Percentiles rank a stretch among this genome's conserved stretches.
Conservation (phyloP, 2,797 vertebrate species). For the Eulemur mongoz region DNA sequence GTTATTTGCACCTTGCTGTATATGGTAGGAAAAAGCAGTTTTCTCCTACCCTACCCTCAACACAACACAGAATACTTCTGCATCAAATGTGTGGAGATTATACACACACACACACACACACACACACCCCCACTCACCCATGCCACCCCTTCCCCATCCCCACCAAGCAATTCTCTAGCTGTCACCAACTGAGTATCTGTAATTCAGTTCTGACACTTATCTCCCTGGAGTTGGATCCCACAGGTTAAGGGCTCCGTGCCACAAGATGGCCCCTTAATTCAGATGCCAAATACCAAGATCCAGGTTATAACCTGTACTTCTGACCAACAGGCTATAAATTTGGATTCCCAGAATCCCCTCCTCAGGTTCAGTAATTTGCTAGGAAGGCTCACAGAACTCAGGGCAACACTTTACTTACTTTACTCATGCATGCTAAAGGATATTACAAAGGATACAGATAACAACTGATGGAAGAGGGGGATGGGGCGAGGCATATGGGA, state of each 20-base stretch:
- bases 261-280: not conserved
- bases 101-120: no score
- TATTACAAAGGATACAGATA: not conserved
- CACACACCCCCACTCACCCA: no score
- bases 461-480: not conserved
- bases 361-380: not conserved
- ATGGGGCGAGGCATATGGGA: not conserved
- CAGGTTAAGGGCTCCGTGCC: not conserved
- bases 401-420: not conserved
- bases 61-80: not conserved
- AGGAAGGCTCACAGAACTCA: not conserved
- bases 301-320: not conserved
- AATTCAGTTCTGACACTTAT: not conserved
- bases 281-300: not conserved
- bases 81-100: not conserved
- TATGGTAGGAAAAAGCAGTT: not conserved
- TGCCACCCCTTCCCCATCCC: not conserved
- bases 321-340: not conserved
- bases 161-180: not conserved
- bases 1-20: not conserved
- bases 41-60: not conserved
- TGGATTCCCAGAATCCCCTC: not conserved
- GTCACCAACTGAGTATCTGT: not conserved
- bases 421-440: not conserved
- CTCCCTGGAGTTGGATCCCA: not conserved